Evolutionary conservation across 2,797 vertebrate genomes (phyloP), one percentile per base, ranked within the genome.

Genomic region (Benthosema pterotum): DNA sequence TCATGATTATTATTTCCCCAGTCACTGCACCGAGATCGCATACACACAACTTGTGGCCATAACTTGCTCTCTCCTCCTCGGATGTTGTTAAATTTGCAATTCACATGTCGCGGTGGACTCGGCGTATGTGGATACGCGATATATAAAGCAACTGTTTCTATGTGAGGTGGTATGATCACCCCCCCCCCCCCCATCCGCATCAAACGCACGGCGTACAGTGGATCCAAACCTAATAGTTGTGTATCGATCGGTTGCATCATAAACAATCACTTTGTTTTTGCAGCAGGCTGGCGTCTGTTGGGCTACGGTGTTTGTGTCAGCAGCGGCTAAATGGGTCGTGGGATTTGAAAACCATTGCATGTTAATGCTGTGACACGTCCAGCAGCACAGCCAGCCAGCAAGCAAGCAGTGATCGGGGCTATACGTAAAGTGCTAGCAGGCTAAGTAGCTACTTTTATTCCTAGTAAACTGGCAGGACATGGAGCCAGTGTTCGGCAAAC

Each of bases 341-440:
- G 84, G 88, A 89, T 63, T 56, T n/a, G 89, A 92, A 88, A 92
- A 94, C 90, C 93, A 91, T 93, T 90, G 91, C 90, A 85, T 81
- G 90, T 88, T 91, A 86, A 93, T 91, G 84, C 86, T 86, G 84
- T 91, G 93, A 95, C 94, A 94, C 94, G 93, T 96, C 90, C 93
- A 87, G 92, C 81, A 76, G 83, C n/a, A n/a, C n/a, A n/a, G n/a
- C n/a, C n/a, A n/a, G n/a, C n/a, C n/a, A n/a, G n/a, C n/a, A n/a
- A n/a, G n/a, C n/a, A n/a, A n/a, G n/a, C 32, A 38, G 28, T 32
- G 7, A 38, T 5, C 8, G 82, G 81, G 64, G 79, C 85, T 85
- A 73, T 80, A 83, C 85, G 75, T 87, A 82, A 82, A 55, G 65
- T 66, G 92, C 91, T 92, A 93, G 89, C 91, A 84, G 57, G 91